phyloP scores from a whole-genome alignment of 2,888 invertebrate genomes.

The Aphodius sticticus region DNA sequence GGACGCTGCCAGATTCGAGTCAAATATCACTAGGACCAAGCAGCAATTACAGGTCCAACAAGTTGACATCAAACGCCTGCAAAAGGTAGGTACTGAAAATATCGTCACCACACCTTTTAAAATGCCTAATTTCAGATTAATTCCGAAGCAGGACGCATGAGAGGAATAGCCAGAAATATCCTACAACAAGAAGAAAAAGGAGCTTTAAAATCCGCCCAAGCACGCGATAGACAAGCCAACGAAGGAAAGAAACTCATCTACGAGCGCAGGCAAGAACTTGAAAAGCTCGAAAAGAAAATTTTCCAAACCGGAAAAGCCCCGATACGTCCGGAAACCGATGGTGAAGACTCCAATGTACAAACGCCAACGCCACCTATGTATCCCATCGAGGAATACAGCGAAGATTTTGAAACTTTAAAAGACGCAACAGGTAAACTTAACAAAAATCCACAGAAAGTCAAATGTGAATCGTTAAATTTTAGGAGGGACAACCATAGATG shows the following conservation, averaged over 20 bases:
- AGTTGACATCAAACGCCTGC: conserved; percentile 76
- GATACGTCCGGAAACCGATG: conserved; percentile 53
- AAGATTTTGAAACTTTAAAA: conserved; percentile 77
- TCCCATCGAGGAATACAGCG: conserved; percentile 65
- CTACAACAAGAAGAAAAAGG: conserved; percentile 75
- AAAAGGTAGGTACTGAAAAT: conserved; percentile 56
- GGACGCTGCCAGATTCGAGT: conserved; percentile 78
- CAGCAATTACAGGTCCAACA: conserved; percentile 73
- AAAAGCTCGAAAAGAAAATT: conserved; percentile 78
- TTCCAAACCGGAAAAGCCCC: conserved; percentile 68
- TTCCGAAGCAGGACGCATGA: conserved; percentile 76
- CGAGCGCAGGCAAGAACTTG: conserved; percentile 75
- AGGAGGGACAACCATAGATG: conserved; percentile 78
- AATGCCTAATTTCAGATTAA: conserved; percentile 67
- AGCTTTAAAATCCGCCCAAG: conserved; percentile 72
- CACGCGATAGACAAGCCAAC: conserved; percentile 69
- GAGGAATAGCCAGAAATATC: conserved; percentile 73
- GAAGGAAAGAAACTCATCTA: conserved; percentile 76
- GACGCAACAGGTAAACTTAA: conserved; percentile 71
- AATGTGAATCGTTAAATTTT: conserved; percentile 33
- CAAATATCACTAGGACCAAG: conserved; percentile 74
- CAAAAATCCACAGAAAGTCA: neutral
- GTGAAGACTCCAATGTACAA: conserved; percentile 49
- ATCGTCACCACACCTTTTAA: neutral
- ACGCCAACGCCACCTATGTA: conserved; percentile 31